These are phyloP conservation scores for Prionace glauca DNA, from an alignment of 2,797 vertebrate species.

Conservation along the genomic window DNA sequence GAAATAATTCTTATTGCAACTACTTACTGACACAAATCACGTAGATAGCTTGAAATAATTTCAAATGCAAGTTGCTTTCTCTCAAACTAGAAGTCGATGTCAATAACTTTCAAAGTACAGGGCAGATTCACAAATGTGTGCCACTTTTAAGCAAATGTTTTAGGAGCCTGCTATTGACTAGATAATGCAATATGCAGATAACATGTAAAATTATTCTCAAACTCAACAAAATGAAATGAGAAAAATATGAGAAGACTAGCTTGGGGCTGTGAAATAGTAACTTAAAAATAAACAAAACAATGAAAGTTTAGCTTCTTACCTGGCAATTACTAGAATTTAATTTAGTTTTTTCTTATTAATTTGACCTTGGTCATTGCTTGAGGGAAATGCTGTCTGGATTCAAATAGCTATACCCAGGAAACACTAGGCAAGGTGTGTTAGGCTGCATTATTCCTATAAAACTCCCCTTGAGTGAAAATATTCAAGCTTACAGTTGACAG, in stretches of 20 bases:
- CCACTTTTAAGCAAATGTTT: not conserved
- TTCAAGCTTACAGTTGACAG: too few relatives aligned
- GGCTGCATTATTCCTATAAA: not conserved
- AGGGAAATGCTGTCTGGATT: not conserved
- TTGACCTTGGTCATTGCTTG: not conserved
- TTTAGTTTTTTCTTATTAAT: not conserved
- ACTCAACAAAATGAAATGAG: not conserved
- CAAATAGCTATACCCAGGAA: not conserved
- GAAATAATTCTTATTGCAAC: not conserved
- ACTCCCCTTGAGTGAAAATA: not conserved
- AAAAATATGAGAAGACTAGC: not conserved
- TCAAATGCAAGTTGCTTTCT: not conserved
- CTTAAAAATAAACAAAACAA: not conserved
- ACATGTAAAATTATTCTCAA: not conserved
- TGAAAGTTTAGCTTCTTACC: not conserved
- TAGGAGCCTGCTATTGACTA: not conserved
- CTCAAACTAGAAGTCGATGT: not conserved
- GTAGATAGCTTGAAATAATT: not conserved
- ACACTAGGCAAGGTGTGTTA: not conserved
- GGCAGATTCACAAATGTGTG: not conserved
- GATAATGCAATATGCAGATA: not conserved
- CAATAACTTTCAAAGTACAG: not conserved
- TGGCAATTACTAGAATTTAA: not conserved
- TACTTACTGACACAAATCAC: not conserved
- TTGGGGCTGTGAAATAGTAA: not conserved